A percentile compares a stretch with the other conserved stretches of the same genome.
phyloP scores from a whole-genome alignment of 2,113 vertebrate genomes.

The Stictonetta naevosa region DNA sequence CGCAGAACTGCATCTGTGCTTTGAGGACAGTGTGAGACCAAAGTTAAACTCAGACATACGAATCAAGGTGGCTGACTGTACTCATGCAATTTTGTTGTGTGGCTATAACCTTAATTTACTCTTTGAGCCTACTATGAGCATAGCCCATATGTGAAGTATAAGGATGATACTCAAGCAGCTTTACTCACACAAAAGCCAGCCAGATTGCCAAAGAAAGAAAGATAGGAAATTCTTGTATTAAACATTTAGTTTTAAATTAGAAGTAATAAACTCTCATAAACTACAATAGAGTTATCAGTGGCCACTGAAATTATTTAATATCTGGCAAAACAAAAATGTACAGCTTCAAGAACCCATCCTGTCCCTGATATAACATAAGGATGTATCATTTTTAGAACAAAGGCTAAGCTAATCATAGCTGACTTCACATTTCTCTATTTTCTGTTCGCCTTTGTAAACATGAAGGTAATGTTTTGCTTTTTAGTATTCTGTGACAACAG shows the following conservation, averaged over 20 bases:
- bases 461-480: constrained; percentile 51
- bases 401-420: constrained; percentile 29
- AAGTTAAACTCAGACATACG: not conserved
- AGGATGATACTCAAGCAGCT: not conserved
- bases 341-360: constrained; percentile 1
- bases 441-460: constrained; percentile 46
- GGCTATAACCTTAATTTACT: not conserved
- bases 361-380: constrained; percentile 4
- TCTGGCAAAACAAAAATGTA: constrained; percentile 12
- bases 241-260: constrained; percentile 7
- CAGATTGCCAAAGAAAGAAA: not conserved
- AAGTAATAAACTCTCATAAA: not conserved
- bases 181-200: not conserved
- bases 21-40: not conserved
- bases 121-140: not conserved
- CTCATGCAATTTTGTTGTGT: not conserved
- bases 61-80: not conserved
- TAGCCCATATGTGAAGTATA: not conserved
- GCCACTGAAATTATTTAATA: not conserved
- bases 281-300: not conserved
- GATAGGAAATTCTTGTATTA: not conserved
- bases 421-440: constrained; percentile 44
- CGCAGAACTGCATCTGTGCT: constrained; percentile 7
- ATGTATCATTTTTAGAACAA: constrained; percentile 48
- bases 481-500: constrained; percentile 62